Percentiles rank a stretch among this genome's conserved stretches.
Conservation (phyloP, 2,888 invertebrate genomes). For the Dendrolimus houi region DNA sequence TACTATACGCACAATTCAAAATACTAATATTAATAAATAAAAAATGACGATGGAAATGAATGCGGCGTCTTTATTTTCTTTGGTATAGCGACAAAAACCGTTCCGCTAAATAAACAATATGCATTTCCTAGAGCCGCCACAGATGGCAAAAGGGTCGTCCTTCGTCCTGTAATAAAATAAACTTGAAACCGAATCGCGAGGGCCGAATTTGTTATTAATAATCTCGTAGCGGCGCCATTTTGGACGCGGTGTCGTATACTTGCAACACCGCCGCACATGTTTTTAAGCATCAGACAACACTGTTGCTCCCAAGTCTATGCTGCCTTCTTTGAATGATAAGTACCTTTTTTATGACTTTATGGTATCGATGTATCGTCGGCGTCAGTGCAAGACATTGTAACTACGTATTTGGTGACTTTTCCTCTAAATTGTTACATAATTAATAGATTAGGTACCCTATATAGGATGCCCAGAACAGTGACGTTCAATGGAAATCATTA, state of each 20-base stretch:
- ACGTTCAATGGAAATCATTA: too few species aligned
- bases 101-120: constrained; percentile 64
- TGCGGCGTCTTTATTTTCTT: neutral
- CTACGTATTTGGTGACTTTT: too few species aligned
- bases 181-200: constrained; percentile 56
- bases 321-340: too few species aligned
- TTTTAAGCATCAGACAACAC: neutral
- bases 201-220: constrained; percentile 67
- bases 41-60: neutral
- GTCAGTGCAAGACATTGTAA: too few species aligned
- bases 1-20: too few species aligned
- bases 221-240: constrained; percentile 70
- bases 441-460: too few species aligned
- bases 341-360: too few species aligned
- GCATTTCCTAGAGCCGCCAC: constrained; percentile 52
- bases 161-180: constrained; percentile 51
- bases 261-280: constrained; percentile 31
- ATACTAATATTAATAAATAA: too few species aligned
- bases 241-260: constrained; percentile 32
- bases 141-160: constrained; percentile 55
- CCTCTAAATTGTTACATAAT: too few species aligned
- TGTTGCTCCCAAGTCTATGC: neutral
- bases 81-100: constrained; percentile 29
- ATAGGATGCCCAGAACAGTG: too few species aligned
- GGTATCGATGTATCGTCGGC: too few species aligned